Evolutionary conservation across 2,888 invertebrate species (phyloP).

Genomic region (Cephus runcator): DNA sequence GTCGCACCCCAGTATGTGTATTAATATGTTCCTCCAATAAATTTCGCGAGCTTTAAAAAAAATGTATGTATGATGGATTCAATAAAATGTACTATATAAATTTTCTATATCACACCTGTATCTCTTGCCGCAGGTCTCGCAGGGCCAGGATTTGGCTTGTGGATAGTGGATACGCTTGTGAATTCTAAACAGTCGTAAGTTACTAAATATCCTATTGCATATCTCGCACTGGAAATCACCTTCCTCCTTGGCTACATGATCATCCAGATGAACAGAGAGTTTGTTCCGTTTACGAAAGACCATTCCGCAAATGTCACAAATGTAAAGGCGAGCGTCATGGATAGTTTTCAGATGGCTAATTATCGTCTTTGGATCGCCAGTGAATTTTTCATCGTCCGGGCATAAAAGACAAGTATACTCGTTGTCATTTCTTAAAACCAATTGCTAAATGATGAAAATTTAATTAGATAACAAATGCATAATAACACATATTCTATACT

Average conservation of each 20-base stretch:
- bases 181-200: conserved; percentile 71
- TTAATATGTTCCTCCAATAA: conserved; percentile 79
- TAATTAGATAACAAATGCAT: too few species aligned
- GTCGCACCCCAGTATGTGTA: conserved; percentile 75
- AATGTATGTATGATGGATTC: background rate
- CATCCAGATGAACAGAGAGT: conserved; percentile 73
- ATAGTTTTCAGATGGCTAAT: conserved; percentile 71
- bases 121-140: conserved; percentile 74
- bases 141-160: conserved; percentile 73
- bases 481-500: too few species aligned
- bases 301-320: conserved; percentile 77
- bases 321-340: conserved; percentile 75
- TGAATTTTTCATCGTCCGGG: conserved; percentile 60
- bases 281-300: conserved; percentile 75
- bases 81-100: too few species aligned
- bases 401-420: conserved; percentile 71
- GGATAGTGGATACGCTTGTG: conserved; percentile 75
- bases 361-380: conserved; percentile 71
- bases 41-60: conserved; percentile 71
- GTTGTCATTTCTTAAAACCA: conserved; percentile 60
- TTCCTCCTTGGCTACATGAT: conserved; percentile 72
- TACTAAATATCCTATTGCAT: conserved; percentile 73
- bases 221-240: conserved; percentile 75
- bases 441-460: too few species aligned
- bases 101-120: conserved; percentile 67